Percentiles rank a stretch among this genome's conserved stretches.
Evolutionary conservation across 1,140 invertebrate species (phyloP).

Genomic region (Megathymus violae): DNA sequence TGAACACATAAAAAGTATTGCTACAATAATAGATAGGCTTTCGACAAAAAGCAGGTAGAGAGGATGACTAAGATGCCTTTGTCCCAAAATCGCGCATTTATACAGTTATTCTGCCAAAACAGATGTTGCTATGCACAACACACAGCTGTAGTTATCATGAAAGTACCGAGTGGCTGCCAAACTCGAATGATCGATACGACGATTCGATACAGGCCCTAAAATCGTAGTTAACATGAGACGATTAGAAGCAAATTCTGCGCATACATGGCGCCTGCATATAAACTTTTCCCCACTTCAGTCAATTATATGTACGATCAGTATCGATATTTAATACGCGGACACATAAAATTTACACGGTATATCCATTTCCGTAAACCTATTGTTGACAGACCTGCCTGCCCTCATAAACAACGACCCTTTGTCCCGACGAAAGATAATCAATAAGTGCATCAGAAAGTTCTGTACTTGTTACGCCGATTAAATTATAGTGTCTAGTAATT

Average conservation of each 20-base stretch:
- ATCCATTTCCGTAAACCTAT: slow-evolving; percentile 76
- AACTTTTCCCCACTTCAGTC: slow-evolving; percentile 13
- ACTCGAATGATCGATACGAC: slow-evolving; percentile 67
- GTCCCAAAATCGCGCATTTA: slow-evolving; percentile 70
- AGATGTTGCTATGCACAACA: slow-evolving; percentile 57
- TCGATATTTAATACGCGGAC: slow-evolving; percentile 32
- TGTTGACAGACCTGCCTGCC: slow-evolving; percentile 82
- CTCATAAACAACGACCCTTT: slow-evolving; percentile 82
- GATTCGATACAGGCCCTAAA: slow-evolving; percentile 58
- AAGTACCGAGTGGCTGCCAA: slow-evolving; percentile 43
- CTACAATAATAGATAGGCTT: slow-evolving; percentile 26
- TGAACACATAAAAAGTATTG: slow-evolving; percentile 11
- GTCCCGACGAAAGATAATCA: slow-evolving; percentile 75
- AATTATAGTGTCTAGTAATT: slow-evolving; percentile 9
- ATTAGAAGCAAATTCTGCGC: slow-evolving; percentile 46
- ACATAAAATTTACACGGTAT: slow-evolving; percentile 37
- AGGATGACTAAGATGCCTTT: slow-evolving; percentile 76
- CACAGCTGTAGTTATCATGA: slow-evolving; percentile 59
- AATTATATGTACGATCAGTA: slow-evolving; percentile 18
- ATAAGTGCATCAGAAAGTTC: slow-evolving; percentile 54
- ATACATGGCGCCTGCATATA: slow-evolving; percentile 38
- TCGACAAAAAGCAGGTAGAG: slow-evolving; percentile 69
- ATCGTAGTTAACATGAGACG: slow-evolving; percentile 49
- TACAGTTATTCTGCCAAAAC: slow-evolving; percentile 79
- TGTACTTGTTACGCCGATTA: slow-evolving; percentile 1